These are phyloP conservation scores for Chaunax sp. DNA, from an alignment of 2,797 vertebrate species.

Conservation along the genomic window DNA sequence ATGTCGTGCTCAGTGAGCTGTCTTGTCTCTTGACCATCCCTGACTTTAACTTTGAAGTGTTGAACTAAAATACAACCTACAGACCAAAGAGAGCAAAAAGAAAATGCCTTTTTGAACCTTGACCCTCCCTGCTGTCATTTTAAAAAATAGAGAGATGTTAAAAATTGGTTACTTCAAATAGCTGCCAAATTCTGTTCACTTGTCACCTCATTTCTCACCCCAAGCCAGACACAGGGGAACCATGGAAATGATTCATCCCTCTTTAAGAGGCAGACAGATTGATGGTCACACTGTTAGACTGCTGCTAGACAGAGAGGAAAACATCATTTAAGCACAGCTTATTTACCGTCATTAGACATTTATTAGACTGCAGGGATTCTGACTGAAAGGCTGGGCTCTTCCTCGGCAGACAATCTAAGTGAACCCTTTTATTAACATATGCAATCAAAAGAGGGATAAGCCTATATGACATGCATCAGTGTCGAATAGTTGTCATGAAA, in stretches of 20 bases:
- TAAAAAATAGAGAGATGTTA: background rate
- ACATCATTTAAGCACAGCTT: slow-evolving; percentile 24
- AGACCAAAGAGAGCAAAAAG: no score
- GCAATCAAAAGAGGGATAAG: background rate
- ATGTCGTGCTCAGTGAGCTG: no score
- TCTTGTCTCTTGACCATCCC: no score
- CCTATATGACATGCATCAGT: background rate
- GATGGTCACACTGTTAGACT: slow-evolving; percentile 4
- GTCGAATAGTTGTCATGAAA: slow-evolving; percentile 15
- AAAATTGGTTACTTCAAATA: background rate
- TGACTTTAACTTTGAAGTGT: no score
- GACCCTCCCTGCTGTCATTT: background rate
- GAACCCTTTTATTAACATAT: no score
- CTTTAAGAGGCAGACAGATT: background rate
- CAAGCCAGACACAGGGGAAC: slow-evolving; percentile 15
- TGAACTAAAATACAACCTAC: no score
- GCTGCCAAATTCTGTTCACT: background rate
- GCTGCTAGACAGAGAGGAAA: slow-evolving; percentile 34
- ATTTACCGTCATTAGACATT: slow-evolving; percentile 15
- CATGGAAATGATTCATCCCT: slow-evolving; percentile 11
- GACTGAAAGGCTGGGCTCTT: slow-evolving; percentile 2
- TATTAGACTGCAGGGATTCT: background rate
- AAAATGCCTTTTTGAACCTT: no score
- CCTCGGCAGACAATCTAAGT: background rate
- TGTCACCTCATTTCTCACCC: background rate